These are phyloP conservation scores for Pygocentrus nattereri DNA, from an alignment of 2,797 vertebrate species.

Conservation along the genomic window DNA sequence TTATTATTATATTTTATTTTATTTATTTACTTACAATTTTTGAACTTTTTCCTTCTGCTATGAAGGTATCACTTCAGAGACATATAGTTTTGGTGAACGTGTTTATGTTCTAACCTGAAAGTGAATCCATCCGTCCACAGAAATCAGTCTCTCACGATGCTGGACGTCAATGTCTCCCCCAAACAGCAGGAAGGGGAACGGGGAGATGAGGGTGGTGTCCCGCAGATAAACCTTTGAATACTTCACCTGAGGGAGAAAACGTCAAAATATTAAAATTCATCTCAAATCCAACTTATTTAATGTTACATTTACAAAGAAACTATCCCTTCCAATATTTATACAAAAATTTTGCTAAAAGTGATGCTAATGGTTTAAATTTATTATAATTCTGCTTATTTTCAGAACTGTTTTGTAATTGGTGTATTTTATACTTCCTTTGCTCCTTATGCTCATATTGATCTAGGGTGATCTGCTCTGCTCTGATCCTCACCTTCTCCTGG, in stretches of 20 bases:
- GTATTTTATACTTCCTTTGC: no score
- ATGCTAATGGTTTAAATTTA: no score
- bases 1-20: no score
- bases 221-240: constrained; percentile 91
- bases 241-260: constrained; percentile 81
- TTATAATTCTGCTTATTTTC: no score
- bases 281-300: no score
- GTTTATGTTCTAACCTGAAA: constrained; percentile 86
- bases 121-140: constrained; percentile 94
- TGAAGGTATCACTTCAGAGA: no score
- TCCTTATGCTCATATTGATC: not conserved
- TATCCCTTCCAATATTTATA: no score
- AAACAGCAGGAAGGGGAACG: constrained; percentile 96
- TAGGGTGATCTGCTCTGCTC: not conserved
- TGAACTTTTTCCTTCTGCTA: not conserved
- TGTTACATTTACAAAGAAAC: no score
- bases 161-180: constrained; percentile 96
- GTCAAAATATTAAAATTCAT: no score
- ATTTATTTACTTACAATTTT: no score
- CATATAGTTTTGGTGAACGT: not conserved
- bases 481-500: constrained; percentile 88
- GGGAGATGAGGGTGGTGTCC: constrained; percentile 91
- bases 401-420: no score
- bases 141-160: constrained; percentile 91
- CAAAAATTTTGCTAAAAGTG: no score